Evolutionary conservation across 2,797 vertebrate species (phyloP), one percentile per base, ranked within the genome.

Genomic region (Alfaro cultratus): DNA sequence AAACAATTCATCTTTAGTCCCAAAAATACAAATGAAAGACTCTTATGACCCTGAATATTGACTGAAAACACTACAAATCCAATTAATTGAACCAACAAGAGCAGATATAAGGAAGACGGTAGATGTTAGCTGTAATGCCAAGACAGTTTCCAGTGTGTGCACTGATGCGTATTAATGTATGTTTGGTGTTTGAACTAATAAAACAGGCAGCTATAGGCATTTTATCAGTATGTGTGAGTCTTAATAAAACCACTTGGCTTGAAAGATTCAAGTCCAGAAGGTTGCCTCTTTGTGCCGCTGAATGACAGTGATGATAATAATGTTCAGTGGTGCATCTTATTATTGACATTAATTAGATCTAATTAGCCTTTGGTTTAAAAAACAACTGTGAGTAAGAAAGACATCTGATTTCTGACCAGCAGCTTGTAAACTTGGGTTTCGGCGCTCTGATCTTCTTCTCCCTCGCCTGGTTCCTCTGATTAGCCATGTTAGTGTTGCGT

Each of bases 271-370:
- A 74, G 3, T 75, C 71, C 34, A 6, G 9, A 2, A 21, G 81
- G 41, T 9, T 4, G 18, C 34, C 3, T 9, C 36, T 81, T 70
- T 74, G 68, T 84, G 67, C 78, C 71, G 73, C 67, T 45, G 79
- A 53, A 82, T 83, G 70, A 83, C 86, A 75, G 73, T 3, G 10
- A 45, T 75, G 53, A 81, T 75, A 78, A 83, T 79, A 43, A 84
- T 8, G 49, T 75, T 77, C 34, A 77, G 16, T 23, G 72, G 45
- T 53, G 79, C 78, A 77, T 86, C 47, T 75, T 39, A 46, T 62
- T 49, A 60, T 90, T 84, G 46, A 76, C 83, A 82, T 83, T 87
- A 89, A 88, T 88, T 86, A 43, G 79, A 89, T 83, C 74, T 39
- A 83, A 85, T 62, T 16, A 83, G 45, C 68, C 73, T 55, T 47